Evolutionary conservation across 2,888 invertebrate species (phyloP).

Genomic region (Seira ritae): DNA sequence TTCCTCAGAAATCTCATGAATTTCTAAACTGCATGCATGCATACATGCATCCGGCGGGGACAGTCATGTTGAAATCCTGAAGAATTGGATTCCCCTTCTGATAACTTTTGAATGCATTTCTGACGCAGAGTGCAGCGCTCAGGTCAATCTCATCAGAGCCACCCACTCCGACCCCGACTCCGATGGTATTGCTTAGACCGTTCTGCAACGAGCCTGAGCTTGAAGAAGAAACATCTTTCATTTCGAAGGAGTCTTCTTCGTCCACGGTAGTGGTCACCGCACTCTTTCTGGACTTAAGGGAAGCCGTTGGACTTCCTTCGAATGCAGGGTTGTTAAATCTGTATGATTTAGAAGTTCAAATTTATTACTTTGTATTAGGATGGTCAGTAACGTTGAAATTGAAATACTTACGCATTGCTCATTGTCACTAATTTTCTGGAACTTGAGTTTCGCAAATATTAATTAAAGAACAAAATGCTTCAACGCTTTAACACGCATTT

Average conservation of each 20-base stretch:
- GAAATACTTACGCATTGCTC: not conserved
- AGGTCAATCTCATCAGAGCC: not conserved
- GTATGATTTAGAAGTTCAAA: not conserved
- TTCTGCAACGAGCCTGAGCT: not conserved
- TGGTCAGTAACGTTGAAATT: not conserved
- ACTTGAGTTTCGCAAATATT: not conserved
- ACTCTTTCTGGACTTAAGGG: not conserved
- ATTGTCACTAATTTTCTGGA: not conserved
- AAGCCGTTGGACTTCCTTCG: slow-evolving; percentile 14
- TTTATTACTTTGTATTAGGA: not conserved
- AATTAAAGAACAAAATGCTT: too few species aligned
- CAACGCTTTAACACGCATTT: too few species aligned
- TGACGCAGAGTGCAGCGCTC: slow-evolving; percentile 19
- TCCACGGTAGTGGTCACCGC: not conserved
- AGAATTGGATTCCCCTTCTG: slow-evolving; percentile 30
- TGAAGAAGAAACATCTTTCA: slow-evolving; percentile 3
- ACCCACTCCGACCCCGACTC: too few species aligned
- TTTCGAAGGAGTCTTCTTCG: not conserved
- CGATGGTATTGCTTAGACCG: too few species aligned
- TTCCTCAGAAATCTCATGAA: too few species aligned
- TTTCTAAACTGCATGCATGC: too few species aligned
- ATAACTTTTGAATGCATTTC: slow-evolving; percentile 49
- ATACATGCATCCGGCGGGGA: slow-evolving; percentile 54
- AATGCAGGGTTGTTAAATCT: slow-evolving; percentile 28
- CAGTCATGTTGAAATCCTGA: slow-evolving; percentile 54